Evolutionary conservation across 2,797 vertebrate genomes (phyloP), one percentile per base, ranked within the genome.

Genomic region (Sebastes nivosus): DNA sequence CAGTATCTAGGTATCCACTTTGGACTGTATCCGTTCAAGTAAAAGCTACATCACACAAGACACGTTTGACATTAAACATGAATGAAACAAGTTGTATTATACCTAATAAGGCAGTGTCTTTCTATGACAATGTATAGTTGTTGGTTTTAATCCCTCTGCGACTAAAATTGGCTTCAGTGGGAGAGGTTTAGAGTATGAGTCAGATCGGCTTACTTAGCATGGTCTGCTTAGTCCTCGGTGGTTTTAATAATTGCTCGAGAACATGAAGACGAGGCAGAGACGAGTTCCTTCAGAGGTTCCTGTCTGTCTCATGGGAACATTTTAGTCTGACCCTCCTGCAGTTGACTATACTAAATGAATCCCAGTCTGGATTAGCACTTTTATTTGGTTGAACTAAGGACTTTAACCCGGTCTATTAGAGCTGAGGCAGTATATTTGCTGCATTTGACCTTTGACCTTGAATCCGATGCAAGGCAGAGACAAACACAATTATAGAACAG

Each of bases 301-400:
- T 3, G 42, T 60, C 52, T n/a, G 36, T 71, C 75, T 61, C 68
- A 5, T 14, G 63, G 32, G 72, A 20, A 36, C 22, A 54, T 70
- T 81, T 82, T 42, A 27, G 3, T 75, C 59, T 38, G 72, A 75
- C 65, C 58, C 38, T 67, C 46, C 30, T 50, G 58, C 61, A 52
- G 50, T 24, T 57, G 8, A 42, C 20, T 27, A 14, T 42, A 63
- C 16, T 42, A 67, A 71, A 74, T 58, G 16, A 84, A 81, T 78
- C 84, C 55, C 72, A 25, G 16, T 69, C 59, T 81, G 68, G 68
- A 83, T 83, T 61, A 66, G 36, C 57, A 38, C 42, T 80, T 67
- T 58, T 63, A 70, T 80, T 87, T 74, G 59, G 52, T 61, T 82
- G 72, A 81, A 67, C 52, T 34, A 20, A 82, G 77, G 67, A 79